A percentile compares a stretch with the other conserved stretches of the same genome.
Conservation (phyloP, 2,888 invertebrate genomes). For the Troglohyphantes excavatus region DNA sequence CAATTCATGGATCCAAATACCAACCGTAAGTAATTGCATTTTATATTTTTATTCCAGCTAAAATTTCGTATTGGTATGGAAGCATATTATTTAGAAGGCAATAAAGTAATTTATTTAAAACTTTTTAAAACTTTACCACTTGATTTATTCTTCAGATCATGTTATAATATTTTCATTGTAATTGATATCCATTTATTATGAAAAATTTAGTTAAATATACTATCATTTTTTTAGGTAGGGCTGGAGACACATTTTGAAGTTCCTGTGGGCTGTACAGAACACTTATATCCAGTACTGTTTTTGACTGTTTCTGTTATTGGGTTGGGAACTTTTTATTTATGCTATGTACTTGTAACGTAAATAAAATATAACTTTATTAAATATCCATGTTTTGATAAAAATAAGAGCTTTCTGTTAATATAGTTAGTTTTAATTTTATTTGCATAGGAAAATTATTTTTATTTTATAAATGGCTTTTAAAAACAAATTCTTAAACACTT, state of each 20-base stretch:
- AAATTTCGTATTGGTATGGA: too few relatives aligned
- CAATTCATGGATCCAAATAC: neutral
- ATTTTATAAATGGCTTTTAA: too few relatives aligned
- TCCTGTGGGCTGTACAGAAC: slow-evolving; percentile 46
- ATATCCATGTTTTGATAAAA: neutral
- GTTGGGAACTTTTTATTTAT: neutral
- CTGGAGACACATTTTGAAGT: slow-evolving; percentile 6
- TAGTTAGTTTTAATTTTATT: too few relatives aligned
- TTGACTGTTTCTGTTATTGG: neutral
- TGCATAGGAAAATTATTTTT: too few relatives aligned
- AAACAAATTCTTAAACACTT: too few relatives aligned
- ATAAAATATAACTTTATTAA: neutral
- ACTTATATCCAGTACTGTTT: slow-evolving; percentile 5
- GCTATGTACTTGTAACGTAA: neutral
- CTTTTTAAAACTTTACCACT: too few relatives aligned
- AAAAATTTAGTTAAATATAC: neutral
- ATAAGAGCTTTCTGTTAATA: neutral
- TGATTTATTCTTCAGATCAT: too few relatives aligned
- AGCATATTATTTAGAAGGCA: too few relatives aligned
- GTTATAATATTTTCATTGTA: too few relatives aligned
- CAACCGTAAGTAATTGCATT: neutral
- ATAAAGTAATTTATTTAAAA: too few relatives aligned
- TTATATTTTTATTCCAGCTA: too few relatives aligned
- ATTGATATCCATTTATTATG: too few relatives aligned
- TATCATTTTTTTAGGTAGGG: neutral